Base-by-base conservation (phyloP, 2,113 vertebrate genomes). In the Nematolebias whitei region DNA sequence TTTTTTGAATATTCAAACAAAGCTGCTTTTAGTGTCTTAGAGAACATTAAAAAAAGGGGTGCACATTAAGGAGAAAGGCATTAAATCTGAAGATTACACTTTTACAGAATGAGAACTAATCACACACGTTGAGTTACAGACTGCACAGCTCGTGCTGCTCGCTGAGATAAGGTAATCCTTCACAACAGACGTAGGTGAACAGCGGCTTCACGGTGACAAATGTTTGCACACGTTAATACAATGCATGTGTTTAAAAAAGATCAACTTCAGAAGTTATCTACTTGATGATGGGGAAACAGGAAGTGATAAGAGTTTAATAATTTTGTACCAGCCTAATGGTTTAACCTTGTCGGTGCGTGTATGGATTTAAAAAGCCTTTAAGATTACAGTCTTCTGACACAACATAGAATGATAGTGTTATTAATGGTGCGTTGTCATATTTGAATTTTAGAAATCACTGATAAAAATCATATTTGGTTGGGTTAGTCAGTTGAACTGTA, bases 121-220 rank as follows among this genome's bases (percentile, higher is more conserved):
- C 70, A 13, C 81, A 82, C 71, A 59, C 64, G 82, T 85, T 70
- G 75, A 71, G 81, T 85, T 75, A 63, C 55, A 84, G 62, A 85
- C 81, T 68, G 84, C 83, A 82, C 76, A 82, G 81, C 87, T 74
- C 53, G 79, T 70, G 79, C 86, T 83, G 86, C 75, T 78, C 16
- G 24, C 68, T 16, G 54, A 85, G 82, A 89, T 88, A 88, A 91
- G 84, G 69, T 89, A 87, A 91, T 88, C 87, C 82, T 66, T 24
- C 3, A 13, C 71, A 64, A 88, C 77, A 69, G 62, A 80, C 72
- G 78, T 59, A 82, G 72, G 78, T 76, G 80, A 75, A 59, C 55
- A 43, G 63, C 52, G 61, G 78, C 76, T 77, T 75, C 57, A 64
- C 70, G 9, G 50, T 67, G 59, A 70, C 63, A 70, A 69, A 83